A percentile compares a stretch with the other conserved stretches of the same genome.
These are phyloP conservation scores for Glareola pratincola DNA, from an alignment of 2,113 vertebrate genomes.

Conservation along the genomic window DNA sequence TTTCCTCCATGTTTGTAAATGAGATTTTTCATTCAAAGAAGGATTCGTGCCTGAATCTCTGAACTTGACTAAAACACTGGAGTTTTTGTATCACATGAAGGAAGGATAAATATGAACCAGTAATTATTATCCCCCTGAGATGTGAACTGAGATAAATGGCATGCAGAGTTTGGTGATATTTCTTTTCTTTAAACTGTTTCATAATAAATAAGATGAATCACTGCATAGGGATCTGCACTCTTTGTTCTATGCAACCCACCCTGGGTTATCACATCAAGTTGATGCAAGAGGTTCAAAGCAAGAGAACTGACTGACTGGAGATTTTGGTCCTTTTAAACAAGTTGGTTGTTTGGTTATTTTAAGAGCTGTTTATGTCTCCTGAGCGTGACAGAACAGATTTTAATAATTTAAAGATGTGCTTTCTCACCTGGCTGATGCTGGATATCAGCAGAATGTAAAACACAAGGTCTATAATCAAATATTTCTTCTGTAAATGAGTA, in stretches of 20 bases:
- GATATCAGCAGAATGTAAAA: neutral
- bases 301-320: neutral
- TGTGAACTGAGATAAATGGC: neutral
- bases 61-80: neutral
- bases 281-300: neutral
- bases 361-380: neutral
- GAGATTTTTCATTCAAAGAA: neutral
- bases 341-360: neutral
- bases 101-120: neutral
- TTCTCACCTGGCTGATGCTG: neutral
- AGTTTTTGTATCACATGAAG: neutral
- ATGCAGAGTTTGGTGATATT: neutral
- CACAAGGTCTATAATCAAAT: neutral
- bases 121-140: neutral
- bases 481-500: neutral
- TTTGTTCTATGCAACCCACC: neutral
- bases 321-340: neutral
- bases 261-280: neutral
- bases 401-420: neutral
- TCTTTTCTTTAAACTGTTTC: neutral
- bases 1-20: neutral
- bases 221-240: neutral
- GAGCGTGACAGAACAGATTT: neutral
- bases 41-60: neutral
- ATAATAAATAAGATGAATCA: neutral